Conservation (phyloP, 1,140 invertebrate genomes). For the Uloborus diversus region DNA sequence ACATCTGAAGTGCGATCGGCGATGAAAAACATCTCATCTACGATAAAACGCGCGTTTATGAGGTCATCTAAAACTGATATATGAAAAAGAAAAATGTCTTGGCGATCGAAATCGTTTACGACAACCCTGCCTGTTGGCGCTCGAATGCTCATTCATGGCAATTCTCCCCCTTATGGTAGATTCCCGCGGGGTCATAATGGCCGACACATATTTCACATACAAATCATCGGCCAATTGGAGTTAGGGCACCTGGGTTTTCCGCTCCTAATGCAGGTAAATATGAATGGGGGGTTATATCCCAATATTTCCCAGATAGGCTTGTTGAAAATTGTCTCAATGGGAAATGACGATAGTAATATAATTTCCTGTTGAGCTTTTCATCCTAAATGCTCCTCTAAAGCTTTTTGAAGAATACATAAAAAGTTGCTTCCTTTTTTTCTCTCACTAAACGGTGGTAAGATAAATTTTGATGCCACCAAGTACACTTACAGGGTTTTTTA, state of each 20-base stretch:
- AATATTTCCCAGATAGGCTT: constrained; percentile 29
- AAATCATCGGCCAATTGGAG: constrained; percentile 48
- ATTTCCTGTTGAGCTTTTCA: constrained; percentile 38
- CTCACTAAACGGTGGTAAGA: constrained; percentile 18
- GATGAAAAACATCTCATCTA: background rate
- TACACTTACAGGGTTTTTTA: background rate
- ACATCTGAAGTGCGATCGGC: constrained; percentile 35
- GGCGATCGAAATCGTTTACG: constrained; percentile 4
- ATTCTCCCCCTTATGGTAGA: too few relatives aligned
- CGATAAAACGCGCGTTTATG: constrained; percentile 40
- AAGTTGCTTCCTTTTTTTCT: constrained; percentile 22
- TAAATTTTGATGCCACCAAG: constrained; percentile 15
- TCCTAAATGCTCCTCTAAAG: constrained; percentile 14
- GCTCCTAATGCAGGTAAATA: constrained; percentile 39
- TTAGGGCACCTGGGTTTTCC: constrained; percentile 27
- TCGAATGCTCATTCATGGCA: background rate
- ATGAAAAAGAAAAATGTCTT: constrained; percentile 30
- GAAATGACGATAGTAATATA: constrained; percentile 45
- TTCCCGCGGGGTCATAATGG: constrained; percentile 32
- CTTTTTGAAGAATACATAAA: constrained; percentile 26
- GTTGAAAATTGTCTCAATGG: constrained; percentile 55
- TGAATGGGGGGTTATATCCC: background rate
- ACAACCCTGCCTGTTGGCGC: background rate
- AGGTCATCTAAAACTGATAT: constrained; percentile 41
- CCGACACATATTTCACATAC: constrained; percentile 53